Percentiles rank a stretch among this genome's conserved stretches.
phyloP scores from a whole-genome alignment of 1,140 invertebrate species.

The Dinoponera quadriceps region DNA sequence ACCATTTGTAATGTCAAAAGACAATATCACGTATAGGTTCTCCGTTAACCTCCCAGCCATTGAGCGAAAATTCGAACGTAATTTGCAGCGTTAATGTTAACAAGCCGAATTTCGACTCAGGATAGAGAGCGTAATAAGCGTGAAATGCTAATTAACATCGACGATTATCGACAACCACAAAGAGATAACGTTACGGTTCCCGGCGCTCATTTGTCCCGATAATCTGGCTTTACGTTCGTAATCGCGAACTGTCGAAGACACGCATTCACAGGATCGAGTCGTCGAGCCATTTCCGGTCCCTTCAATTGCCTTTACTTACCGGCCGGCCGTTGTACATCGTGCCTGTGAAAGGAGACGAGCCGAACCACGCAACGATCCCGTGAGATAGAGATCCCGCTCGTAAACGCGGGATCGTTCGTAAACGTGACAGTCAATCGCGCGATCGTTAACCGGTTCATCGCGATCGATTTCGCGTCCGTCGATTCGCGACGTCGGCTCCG shows the following conservation, averaged over 20 bases:
- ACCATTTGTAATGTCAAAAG: no score
- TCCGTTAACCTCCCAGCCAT: no score
- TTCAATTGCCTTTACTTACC: slow-evolving; percentile 29
- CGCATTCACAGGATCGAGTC: neutral
- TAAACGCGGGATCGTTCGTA: slow-evolving; percentile 50
- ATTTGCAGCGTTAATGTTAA: no score
- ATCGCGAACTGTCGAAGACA: neutral
- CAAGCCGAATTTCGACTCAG: no score
- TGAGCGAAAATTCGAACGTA: no score
- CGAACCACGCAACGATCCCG: neutral
- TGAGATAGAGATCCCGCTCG: slow-evolving; percentile 34
- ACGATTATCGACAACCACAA: neutral
- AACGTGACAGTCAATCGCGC: slow-evolving; percentile 50
- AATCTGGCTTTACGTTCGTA: slow-evolving; percentile 3
- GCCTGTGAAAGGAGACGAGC: slow-evolving; percentile 1
- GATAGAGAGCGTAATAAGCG: no score
- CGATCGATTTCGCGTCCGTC: slow-evolving; percentile 61
- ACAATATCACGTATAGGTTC: no score
- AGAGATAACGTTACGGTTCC: neutral
- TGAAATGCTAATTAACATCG: neutral
- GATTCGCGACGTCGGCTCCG: neutral
- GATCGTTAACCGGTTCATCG: slow-evolving; percentile 69
- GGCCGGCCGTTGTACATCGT: neutral
- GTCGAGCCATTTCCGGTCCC: slow-evolving; percentile 12
- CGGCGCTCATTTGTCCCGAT: neutral